Percentiles rank a stretch among this genome's conserved stretches.
Conservation (phyloP, 2,113 vertebrate species). For the Donacobius atricapilla region DNA sequence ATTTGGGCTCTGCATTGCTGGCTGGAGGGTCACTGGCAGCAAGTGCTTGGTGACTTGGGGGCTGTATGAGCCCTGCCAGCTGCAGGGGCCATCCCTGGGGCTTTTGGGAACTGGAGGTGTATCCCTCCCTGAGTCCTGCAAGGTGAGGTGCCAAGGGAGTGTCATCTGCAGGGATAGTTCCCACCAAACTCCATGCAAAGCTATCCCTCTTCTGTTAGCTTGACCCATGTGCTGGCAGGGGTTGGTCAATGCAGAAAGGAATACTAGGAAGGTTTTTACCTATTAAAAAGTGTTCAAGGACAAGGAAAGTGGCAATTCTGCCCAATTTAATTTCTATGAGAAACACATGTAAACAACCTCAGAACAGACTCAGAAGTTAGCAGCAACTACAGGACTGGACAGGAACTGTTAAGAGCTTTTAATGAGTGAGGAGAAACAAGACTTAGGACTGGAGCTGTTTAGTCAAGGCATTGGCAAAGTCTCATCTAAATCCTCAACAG, state of each 20-base stretch:
- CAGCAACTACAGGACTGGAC: background rate
- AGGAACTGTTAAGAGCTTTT: background rate
- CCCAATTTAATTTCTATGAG: background rate
- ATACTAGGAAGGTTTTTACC: background rate
- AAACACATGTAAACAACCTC: background rate
- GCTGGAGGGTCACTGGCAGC: background rate
- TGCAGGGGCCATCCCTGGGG: background rate
- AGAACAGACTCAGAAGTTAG: background rate
- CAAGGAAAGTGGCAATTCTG: background rate
- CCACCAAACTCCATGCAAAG: background rate
- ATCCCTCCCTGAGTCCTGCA: background rate
- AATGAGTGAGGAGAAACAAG: background rate
- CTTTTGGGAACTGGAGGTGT: background rate
- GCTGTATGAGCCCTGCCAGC: background rate
- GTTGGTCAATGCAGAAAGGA: background rate
- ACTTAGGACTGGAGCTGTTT: background rate
- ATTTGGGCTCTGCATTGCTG: background rate
- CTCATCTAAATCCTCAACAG: background rate
- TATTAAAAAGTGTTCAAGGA: background rate
- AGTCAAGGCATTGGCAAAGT: background rate
- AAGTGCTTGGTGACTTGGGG: background rate
- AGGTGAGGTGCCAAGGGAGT: background rate
- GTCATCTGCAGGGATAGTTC: fast-evolving
- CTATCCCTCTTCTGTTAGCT: background rate
- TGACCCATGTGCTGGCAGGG: background rate